Conservation (phyloP, 2,113 vertebrate genomes). For the Grammomys dolichurus region DNA sequence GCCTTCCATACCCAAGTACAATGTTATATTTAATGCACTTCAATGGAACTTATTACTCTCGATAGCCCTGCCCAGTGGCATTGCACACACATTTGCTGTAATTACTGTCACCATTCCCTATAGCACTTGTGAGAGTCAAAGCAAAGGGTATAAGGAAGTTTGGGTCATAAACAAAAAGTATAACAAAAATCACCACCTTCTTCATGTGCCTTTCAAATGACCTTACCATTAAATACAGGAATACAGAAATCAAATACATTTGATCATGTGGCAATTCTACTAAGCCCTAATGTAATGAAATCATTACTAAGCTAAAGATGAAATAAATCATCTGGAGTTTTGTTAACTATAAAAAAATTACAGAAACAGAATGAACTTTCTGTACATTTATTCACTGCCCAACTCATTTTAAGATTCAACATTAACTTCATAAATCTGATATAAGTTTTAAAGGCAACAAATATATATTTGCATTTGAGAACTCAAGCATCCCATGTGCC, state of each 20-base stretch:
- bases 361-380: conserved; percentile 46
- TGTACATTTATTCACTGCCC: not conserved
- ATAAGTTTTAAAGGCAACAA: not conserved
- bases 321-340: conserved; percentile 32
- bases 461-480: not conserved
- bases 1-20: not conserved
- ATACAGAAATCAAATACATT: not conserved
- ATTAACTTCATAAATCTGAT: not conserved
- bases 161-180: conserved; percentile 10
- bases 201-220: conserved; percentile 38
- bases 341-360: conserved; percentile 31
- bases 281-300: conserved; percentile 29
- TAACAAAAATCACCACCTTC: not conserved
- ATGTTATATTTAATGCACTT: conserved; percentile 7
- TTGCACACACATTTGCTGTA: accelerated
- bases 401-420: conserved; percentile 1
- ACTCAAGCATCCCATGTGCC: not conserved
- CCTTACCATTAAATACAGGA: conserved; percentile 6
- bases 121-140: conserved; percentile 7
- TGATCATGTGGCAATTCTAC: conserved; percentile 38
- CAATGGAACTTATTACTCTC: not conserved
- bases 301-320: conserved; percentile 19
- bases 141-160: not conserved
- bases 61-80: not conserved
- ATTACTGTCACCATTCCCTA: not conserved